Base-by-base conservation (phyloP, 2,797 vertebrate species). In the Amblyopsis hoosieri region DNA sequence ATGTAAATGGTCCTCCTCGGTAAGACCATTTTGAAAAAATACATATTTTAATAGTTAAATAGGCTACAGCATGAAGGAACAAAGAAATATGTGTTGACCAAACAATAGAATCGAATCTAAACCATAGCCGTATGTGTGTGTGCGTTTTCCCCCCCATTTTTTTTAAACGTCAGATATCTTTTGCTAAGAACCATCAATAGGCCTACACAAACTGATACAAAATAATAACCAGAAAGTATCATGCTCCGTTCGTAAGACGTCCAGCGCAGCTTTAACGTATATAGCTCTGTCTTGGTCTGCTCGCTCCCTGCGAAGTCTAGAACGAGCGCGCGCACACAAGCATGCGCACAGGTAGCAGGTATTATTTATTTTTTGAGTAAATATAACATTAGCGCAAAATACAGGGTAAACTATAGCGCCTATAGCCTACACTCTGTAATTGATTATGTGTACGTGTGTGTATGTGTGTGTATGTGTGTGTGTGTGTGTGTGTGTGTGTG, bases 221-320 rank as follows among this genome's bases (percentile, higher is more conserved):
- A 81, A 54, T 65, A 77, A 76, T 57, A 72, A 67, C 54, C 12
- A 75, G 77, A 59, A 82, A 81, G 72, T 84, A 49, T 67, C 62
- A 49, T 72, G 78, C 63, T 59, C 76, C 59, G 74, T 80, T 85
- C 71, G 76, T 58, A 45, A 62, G 60, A 6, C 75, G 74, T 9
- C 52, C 83, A 45, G 75, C 85, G 83, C 85, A 84, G 85, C 81
- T 60, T 69, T 85, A 76, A 81, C 80, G 87, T 82, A 83, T 69
- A 68, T 72, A 69, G 66, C 78, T 75, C 69, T n/a, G 60, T 57
- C 61, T 60, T 54, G 13, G 56, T 23, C 65, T 78, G 84, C 64
- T 72, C 80, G 84, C 80, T 78, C 79, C 23, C 65, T 59, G 56
- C 12, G 56, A 52, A 62, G 67, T 54, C 68, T 75, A 42, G 72